These are phyloP conservation scores for Bimastos eiseni DNA, from an alignment of 2,888 invertebrate species.

Conservation along the genomic window DNA sequence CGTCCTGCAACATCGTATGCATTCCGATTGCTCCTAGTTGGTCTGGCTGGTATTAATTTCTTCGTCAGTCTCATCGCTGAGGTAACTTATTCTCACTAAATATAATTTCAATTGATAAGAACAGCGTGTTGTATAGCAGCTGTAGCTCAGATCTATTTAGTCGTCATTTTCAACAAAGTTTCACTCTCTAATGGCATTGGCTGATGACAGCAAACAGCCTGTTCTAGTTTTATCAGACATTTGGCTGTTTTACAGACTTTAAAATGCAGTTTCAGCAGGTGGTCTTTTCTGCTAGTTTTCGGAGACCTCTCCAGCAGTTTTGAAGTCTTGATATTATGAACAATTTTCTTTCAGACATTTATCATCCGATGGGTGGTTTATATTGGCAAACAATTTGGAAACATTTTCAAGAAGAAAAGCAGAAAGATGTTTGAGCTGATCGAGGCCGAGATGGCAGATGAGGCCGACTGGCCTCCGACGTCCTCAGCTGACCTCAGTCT, in stretches of 20 bases:
- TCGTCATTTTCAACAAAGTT: too few species aligned
- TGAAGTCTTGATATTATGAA: not conserved
- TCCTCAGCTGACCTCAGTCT: slow-evolving; percentile 31
- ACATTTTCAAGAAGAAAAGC: not conserved
- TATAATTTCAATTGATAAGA: not conserved
- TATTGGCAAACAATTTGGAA: not conserved
- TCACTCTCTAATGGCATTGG: too few species aligned
- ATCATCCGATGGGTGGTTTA: not conserved
- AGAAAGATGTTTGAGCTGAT: slow-evolving; percentile 62
- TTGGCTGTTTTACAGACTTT: not conserved
- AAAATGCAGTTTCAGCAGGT: not conserved
- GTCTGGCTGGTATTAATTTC: slow-evolving; percentile 64
- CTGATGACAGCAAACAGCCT: too few species aligned
- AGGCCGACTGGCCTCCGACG: slow-evolving; percentile 64
- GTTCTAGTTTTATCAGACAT: not conserved
- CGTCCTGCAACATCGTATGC: slow-evolving; percentile 53
- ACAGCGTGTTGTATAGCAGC: not conserved
- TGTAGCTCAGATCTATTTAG: too few species aligned
- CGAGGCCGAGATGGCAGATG: slow-evolving; percentile 68
- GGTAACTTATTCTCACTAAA: slow-evolving; percentile 41
- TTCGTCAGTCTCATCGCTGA: slow-evolving; percentile 65
- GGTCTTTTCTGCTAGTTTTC: not conserved
- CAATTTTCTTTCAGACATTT: not conserved
- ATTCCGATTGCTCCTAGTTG: slow-evolving; percentile 69
- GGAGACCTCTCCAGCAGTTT: not conserved